Conservation (phyloP, 1,140 invertebrate genomes). For the Bombus impatiens region DNA sequence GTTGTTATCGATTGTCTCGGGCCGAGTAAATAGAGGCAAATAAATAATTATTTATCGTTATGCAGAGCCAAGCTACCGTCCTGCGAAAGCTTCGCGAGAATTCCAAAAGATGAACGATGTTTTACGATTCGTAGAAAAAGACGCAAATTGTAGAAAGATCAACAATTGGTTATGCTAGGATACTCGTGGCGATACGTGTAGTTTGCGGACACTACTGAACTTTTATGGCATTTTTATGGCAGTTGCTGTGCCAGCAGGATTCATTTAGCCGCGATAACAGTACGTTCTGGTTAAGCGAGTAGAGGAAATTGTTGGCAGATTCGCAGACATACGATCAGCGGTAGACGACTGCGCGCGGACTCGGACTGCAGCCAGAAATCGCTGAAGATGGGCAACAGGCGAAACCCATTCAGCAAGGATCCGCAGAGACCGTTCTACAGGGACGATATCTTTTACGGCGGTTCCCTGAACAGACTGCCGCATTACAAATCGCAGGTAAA, state of each 20-base stretch:
- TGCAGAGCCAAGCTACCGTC: neutral
- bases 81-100: neutral
- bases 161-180: slow-evolving; percentile 4
- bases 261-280: slow-evolving; percentile 33
- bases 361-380: slow-evolving; percentile 79
- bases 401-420: slow-evolving; percentile 76
- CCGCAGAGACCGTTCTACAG: slow-evolving; percentile 89
- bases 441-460: slow-evolving; percentile 95
- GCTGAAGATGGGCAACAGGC: slow-evolving; percentile 70
- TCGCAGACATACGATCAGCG: slow-evolving; percentile 85
- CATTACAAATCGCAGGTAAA: slow-evolving; percentile 90
- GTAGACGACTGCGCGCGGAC: slow-evolving; percentile 80
- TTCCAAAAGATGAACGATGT: neutral
- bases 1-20: neutral
- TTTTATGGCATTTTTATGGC: neutral
- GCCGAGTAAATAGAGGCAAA: neutral
- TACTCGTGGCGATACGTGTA: neutral
- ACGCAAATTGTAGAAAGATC: neutral
- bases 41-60: neutral
- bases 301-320: slow-evolving; percentile 70
- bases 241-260: slow-evolving; percentile 16
- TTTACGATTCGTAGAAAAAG: neutral
- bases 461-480: slow-evolving; percentile 89
- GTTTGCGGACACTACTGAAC: neutral
- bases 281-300: slow-evolving; percentile 23